phyloP scores from a whole-genome alignment of 2,113 vertebrate species.

The Regulus satrapa region DNA sequence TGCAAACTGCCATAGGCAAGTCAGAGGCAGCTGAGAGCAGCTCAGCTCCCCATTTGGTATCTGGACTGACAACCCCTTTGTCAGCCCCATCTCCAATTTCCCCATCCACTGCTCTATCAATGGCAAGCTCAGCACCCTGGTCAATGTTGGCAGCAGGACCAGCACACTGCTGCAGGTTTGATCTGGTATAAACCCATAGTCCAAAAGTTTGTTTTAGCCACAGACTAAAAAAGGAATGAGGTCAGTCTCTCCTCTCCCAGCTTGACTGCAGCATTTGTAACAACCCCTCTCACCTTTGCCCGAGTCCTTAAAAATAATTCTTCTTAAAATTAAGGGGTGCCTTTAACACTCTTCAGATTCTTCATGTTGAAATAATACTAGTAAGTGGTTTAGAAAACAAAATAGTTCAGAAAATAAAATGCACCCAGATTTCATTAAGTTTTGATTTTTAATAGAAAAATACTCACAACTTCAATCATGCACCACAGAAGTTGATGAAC shows the following conservation, averaged over 20 bases:
- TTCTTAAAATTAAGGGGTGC: neutral
- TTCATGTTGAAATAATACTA: neutral
- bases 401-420: neutral
- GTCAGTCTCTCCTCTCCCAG: neutral
- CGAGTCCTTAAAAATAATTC: neutral
- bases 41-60: neutral
- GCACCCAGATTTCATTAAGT: fast-evolving
- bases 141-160: fast-evolving
- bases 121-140: neutral
- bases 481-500: neutral
- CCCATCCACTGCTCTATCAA: neutral
- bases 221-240: neutral
- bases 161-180: neutral
- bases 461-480: neutral
- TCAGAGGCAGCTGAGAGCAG: neutral
- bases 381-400: neutral
- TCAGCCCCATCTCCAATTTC: neutral
- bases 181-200: neutral
- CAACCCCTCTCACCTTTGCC: neutral
- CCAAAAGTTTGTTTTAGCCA: neutral
- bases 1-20: neutral
- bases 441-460: neutral
- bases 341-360: neutral
- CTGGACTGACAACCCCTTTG: fast-evolving
- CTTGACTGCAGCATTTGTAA: neutral